These are phyloP conservation scores for Helogale parvula DNA, from an alignment of 2,113 vertebrate species.

Conservation along the genomic window DNA sequence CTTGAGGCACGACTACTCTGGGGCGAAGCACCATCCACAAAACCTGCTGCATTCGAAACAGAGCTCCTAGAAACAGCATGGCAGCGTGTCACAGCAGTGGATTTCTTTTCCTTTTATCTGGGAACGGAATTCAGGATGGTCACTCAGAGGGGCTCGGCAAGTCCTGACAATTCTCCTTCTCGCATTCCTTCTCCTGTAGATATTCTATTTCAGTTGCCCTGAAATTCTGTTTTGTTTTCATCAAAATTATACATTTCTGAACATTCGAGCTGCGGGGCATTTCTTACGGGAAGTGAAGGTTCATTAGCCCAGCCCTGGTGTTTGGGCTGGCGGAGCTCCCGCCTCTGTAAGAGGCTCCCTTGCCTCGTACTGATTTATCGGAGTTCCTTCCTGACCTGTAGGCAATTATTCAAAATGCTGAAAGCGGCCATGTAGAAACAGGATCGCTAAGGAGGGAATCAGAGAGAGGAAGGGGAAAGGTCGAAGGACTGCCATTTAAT, in stretches of 20 bases:
- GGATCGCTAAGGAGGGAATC: not conserved
- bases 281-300: not conserved
- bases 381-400: slow-evolving; percentile 19
- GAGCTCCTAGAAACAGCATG: not conserved
- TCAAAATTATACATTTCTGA: slow-evolving; percentile 49
- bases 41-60: not conserved
- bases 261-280: slow-evolving; percentile 46
- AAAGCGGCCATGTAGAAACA: not conserved
- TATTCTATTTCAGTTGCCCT: slow-evolving; percentile 49
- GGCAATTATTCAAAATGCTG: slow-evolving; percentile 37
- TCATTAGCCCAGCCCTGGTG: slow-evolving; percentile 49
- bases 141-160: slow-evolving; percentile 40
- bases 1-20: not conserved
- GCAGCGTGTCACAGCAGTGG: not conserved
- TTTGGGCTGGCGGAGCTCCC: not conserved
- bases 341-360: not conserved
- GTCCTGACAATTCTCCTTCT: slow-evolving; percentile 3
- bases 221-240: slow-evolving; percentile 52
- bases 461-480: not conserved
- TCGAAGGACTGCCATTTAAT: not conserved
- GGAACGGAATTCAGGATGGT: not conserved
- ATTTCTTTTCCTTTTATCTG: not conserved
- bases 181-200: slow-evolving; percentile 9
- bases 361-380: not conserved
- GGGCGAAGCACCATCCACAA: not conserved